Base-by-base conservation (phyloP, 2,888 invertebrate species). In the Drosophila paucipuncta region DNA sequence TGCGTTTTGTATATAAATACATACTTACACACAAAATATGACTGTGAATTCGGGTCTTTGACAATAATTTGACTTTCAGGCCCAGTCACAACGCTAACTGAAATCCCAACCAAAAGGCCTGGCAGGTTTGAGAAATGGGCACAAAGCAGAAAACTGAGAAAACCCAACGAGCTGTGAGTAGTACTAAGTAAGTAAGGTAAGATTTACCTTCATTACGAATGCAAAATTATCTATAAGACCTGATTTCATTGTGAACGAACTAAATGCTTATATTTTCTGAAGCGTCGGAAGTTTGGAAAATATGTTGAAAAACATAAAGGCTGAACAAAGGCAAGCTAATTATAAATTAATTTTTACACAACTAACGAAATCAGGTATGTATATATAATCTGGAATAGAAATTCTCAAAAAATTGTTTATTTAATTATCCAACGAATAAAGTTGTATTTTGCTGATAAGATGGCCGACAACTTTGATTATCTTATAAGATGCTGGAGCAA, bases 1-100 rank as follows among this genome's bases (percentile, higher is more conserved):
- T 73, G 72, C 66, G 54, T 41, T 50, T 52, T 4, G 25, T 75
- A n/a, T 49, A 31, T 73, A 69, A 50, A 64, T 31, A 69, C 55
- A 74, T 43, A 49, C 39, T 33, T n/a, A 35, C 53, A 52, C 6
- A 52, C 28, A 28, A 28, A 25, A 39, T 52, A 30, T 30, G 67
- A 41, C 52, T 58, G 67, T 64, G 60, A 73, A 63, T 70, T 70
- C 35, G 68, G 66, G 70, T 73, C 76, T 62, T 84, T 82, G 68
- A 68, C 66, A 71, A 83, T 78, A 85, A 73, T 65, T 81, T 68
- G 73, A 73, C 41, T 60, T 67, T 68, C 54, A 78, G 85, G 62
- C 70, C 65, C 47, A 76, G 68, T 77, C 68, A 50, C 65, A 77
- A 64, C 72, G 66, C 67, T 68, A 84, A 82, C 84, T 82, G 87